These are phyloP conservation scores for Pao palembangensis DNA, from an alignment of 2,113 vertebrate species.

Conservation along the genomic window DNA sequence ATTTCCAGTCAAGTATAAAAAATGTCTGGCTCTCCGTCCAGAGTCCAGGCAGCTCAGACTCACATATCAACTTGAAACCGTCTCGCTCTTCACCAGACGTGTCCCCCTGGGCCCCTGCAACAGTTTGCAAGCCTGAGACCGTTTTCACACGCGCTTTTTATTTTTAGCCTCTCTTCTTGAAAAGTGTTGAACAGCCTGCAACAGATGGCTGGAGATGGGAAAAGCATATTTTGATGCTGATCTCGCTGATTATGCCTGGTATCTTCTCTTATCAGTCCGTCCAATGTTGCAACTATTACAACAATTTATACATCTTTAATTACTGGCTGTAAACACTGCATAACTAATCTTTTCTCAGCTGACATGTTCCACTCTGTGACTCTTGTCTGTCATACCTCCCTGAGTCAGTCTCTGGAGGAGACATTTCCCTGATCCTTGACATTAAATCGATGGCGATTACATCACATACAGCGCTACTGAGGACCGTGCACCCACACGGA, in stretches of 20 bases:
- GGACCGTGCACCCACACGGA: no score
- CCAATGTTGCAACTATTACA: no score
- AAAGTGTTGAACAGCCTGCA: conserved; percentile 26
- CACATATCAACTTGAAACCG: conserved; percentile 18
- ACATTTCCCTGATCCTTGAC: no score
- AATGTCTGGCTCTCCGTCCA: background rate
- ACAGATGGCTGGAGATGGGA: conserved; percentile 8
- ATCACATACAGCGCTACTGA: no score
- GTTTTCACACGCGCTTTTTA: conserved; percentile 50
- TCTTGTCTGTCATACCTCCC: no score
- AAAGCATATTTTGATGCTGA: conserved; percentile 11
- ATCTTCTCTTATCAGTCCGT: background rate
- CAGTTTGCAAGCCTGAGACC: conserved; percentile 36
- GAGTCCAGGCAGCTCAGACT: conserved; percentile 5
- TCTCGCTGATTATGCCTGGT: background rate
- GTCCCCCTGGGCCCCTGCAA: conserved; percentile 15
- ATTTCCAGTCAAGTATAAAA: no score
- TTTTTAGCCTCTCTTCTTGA: conserved; percentile 39
- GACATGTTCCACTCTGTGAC: no score
- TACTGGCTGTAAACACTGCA: no score
- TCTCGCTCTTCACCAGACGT: conserved; percentile 11
- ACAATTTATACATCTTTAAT: no score
- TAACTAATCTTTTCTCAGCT: no score
- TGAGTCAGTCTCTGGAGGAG: no score
- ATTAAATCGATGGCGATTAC: no score